phyloP scores from a whole-genome alignment of 1,140 invertebrate genomes.

The Penaeus chinensis region DNA sequence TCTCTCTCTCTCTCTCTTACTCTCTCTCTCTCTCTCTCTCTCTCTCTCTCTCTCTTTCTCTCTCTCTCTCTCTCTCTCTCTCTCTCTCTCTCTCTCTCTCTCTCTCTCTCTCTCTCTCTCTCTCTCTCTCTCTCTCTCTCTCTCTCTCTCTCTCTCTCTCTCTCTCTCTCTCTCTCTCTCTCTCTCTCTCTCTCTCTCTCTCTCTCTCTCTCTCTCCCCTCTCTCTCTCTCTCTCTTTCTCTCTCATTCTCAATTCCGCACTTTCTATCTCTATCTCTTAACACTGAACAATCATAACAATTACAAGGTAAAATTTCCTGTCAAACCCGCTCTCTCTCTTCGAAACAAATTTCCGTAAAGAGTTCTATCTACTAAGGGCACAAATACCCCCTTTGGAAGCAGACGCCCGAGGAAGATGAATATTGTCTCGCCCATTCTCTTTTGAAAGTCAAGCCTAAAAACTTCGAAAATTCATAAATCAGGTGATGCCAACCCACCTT shows the following conservation, averaged over 20 bases:
- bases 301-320: neutral
- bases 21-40: neutral
- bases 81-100: too few species aligned
- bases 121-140: too few species aligned
- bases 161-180: too few species aligned
- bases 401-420: too few species aligned
- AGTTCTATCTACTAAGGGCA: neutral
- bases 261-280: neutral
- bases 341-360: neutral
- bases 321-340: neutral
- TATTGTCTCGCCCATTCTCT: neutral
- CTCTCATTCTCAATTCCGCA: neutral
- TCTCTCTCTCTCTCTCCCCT: neutral
- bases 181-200: too few species aligned
- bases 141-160: too few species aligned
- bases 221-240: too few species aligned
- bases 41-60: too few species aligned
- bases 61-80: neutral
- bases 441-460: conserved; percentile 1
- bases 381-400: too few species aligned
- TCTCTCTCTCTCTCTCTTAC: too few species aligned
- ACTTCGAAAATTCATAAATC: conserved; percentile 42
- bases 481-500: neutral
- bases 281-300: neutral
- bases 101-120: too few species aligned